These are phyloP conservation scores for Sebastes goodei DNA, from an alignment of 2,797 vertebrate species.

Conservation along the genomic window DNA sequence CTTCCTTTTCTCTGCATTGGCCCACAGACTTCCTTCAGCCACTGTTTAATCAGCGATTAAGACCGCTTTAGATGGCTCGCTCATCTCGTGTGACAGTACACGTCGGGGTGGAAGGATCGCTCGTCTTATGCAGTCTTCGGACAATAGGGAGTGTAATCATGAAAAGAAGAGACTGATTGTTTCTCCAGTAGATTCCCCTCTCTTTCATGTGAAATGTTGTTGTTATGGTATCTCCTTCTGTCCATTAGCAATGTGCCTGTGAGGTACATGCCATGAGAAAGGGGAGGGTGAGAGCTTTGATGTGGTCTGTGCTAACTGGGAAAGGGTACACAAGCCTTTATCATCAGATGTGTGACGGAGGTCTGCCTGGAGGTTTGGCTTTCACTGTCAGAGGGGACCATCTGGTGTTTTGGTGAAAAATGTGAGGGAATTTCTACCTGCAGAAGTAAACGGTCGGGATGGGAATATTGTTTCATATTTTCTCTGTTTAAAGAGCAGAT, in stretches of 20 bases:
- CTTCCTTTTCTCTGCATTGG: conserved; percentile 50
- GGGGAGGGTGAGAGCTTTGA: conserved; percentile 57
- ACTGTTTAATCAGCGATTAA: conserved; percentile 80
- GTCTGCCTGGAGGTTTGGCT: conserved; percentile 63
- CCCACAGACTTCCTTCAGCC: conserved; percentile 61
- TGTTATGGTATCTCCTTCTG: conserved; percentile 65
- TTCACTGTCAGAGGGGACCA: conserved; percentile 64
- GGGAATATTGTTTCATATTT: not conserved
- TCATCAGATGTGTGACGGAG: conserved; percentile 65
- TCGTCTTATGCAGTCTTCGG: conserved; percentile 30
- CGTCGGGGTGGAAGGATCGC: conserved; percentile 55
- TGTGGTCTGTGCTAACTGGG: conserved; percentile 65
- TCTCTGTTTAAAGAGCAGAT: not conserved
- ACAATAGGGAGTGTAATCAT: conserved; percentile 53
- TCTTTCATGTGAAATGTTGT: conserved; percentile 66
- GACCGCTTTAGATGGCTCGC: conserved; percentile 54
- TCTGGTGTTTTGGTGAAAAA: conserved; percentile 71
- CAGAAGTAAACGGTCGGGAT: not conserved
- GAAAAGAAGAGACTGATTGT: conserved; percentile 52
- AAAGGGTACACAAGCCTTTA: conserved; percentile 67
- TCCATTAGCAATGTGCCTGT: conserved; percentile 67
- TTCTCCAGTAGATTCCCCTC: conserved; percentile 53
- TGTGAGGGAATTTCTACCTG: conserved; percentile 49
- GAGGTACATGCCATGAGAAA: conserved; percentile 46
- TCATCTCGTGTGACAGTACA: conserved; percentile 78